phyloP scores from a whole-genome alignment of 2,113 vertebrate genomes.

The Okapia johnstoni region DNA sequence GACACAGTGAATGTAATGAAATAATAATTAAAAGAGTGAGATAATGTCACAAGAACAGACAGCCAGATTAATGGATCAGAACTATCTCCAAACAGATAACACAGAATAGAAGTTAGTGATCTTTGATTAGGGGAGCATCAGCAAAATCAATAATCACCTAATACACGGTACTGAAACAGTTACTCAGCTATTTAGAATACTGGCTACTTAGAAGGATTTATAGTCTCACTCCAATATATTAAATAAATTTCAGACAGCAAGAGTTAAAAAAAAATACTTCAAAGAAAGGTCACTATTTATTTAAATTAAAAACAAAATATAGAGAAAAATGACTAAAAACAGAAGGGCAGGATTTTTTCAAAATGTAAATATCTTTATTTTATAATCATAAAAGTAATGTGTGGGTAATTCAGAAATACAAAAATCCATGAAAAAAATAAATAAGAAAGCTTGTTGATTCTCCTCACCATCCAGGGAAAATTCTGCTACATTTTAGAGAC shows the following conservation, averaged over 20 bases:
- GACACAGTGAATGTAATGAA: background rate
- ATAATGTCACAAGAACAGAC: background rate
- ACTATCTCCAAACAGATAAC: background rate
- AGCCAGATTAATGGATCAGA: background rate
- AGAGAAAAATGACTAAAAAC: background rate
- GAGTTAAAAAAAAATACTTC: background rate
- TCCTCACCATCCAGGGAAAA: background rate
- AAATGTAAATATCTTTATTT: background rate
- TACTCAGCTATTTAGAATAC: background rate
- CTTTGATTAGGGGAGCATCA: background rate
- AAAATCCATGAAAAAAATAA: slow-evolving; percentile 24
- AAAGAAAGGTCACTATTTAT: background rate
- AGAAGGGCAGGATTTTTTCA: background rate
- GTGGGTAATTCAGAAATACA: background rate
- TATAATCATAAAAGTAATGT: background rate
- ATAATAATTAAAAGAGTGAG: background rate
- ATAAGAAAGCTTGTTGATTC: background rate
- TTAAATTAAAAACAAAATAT: background rate
- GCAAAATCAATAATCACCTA: background rate
- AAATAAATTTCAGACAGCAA: background rate
- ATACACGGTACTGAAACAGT: background rate
- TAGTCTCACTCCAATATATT: background rate
- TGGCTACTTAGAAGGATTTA: background rate
- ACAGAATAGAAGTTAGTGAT: background rate
- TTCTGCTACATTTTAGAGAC: background rate